Percentiles rank a stretch among this genome's conserved stretches.
Evolutionary conservation across 2,888 invertebrate species (phyloP).

Genomic region (Tiphia femorata): DNA sequence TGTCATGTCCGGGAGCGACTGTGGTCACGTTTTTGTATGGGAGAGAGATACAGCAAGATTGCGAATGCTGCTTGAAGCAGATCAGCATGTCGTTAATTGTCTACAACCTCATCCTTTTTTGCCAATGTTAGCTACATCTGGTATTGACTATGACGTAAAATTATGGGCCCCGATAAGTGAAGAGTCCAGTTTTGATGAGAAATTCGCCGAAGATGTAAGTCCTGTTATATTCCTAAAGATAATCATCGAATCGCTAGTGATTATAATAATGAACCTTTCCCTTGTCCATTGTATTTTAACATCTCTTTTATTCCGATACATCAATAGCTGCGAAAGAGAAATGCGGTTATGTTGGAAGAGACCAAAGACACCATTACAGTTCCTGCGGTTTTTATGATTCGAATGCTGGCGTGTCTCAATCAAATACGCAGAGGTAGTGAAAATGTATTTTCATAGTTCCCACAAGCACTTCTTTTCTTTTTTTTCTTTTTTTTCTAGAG

Average conservation of each 20-base stretch:
- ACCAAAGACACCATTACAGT: constrained; percentile 90
- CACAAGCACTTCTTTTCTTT: constrained; percentile 3
- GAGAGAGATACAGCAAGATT: constrained; percentile 78
- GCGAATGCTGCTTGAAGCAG: constrained; percentile 83
- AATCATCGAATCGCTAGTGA: no score
- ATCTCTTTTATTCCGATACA: constrained; percentile 21
- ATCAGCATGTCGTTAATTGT: constrained; percentile 87
- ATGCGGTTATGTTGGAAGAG: constrained; percentile 87
- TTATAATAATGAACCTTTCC: no score
- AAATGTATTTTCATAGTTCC: constrained; percentile 50
- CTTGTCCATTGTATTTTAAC: constrained; percentile 26
- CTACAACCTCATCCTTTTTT: constrained; percentile 85
- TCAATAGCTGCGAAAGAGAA: constrained; percentile 76
- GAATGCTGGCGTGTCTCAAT: constrained; percentile 79
- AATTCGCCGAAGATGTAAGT: constrained; percentile 76
- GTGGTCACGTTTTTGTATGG: constrained; percentile 90
- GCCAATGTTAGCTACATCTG: constrained; percentile 84
- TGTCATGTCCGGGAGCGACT: constrained; percentile 90
- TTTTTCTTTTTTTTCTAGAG: background rate
- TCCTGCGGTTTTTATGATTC: constrained; percentile 88
- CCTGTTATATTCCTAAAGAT: background rate
- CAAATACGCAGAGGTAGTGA: constrained; percentile 73
- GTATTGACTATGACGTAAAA: constrained; percentile 91
- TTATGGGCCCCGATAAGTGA: constrained; percentile 82
- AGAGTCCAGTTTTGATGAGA: constrained; percentile 74